Base-by-base conservation (phyloP, 2,888 invertebrate genomes). In the Nephrocerus scutellatus region DNA sequence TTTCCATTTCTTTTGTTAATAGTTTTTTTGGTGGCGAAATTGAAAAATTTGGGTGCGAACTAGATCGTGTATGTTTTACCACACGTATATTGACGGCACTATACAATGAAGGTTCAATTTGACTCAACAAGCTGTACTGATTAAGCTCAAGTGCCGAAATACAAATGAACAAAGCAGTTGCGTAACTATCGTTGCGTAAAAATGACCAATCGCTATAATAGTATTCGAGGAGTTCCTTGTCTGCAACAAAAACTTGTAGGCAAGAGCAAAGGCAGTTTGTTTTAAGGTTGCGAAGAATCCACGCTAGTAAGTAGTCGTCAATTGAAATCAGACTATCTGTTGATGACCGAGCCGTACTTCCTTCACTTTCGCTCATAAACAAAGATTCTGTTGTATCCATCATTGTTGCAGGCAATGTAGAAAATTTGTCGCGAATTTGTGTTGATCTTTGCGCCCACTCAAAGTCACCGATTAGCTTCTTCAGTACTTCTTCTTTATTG, bases 121-220 rank as follows among this genome's bases (percentile, higher is more conserved):
- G 79, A 8, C 75, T 74, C 22, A 81, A 65, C 30, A 80, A 57
- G 40, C 73, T 72, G 16, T 74, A 72, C 52, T 78, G 77, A 57
- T 77, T 76, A 33, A 75, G 66, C 62, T 81, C 80, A 2, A 80
- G 72, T 15, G 80, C 78, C 50, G 73, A 71, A 28, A 81, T 63
- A 53, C 79, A 80, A 23, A 79, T 74, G 25, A 80, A 65, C 3
- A 76, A 68, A 3, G 78, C 76, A 52, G 77, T 77, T 10, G 76
- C 72, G 57, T 77, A 76, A 40, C 70, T 66, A 47, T 74, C 71
- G 55, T 77, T 76, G 30, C 75, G 71, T 39, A 81, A 59, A 60
- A 75, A 80, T 13, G 80, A 76, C 56, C 71, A 68, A 33, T 72
- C 58, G 44, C 70, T 70, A 48, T 79, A 77, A 53, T 77, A 79